Evolutionary conservation across 2,888 invertebrate species (phyloP), one percentile per base, ranked within the genome.

Genomic region (Oscheius sp.): DNA sequence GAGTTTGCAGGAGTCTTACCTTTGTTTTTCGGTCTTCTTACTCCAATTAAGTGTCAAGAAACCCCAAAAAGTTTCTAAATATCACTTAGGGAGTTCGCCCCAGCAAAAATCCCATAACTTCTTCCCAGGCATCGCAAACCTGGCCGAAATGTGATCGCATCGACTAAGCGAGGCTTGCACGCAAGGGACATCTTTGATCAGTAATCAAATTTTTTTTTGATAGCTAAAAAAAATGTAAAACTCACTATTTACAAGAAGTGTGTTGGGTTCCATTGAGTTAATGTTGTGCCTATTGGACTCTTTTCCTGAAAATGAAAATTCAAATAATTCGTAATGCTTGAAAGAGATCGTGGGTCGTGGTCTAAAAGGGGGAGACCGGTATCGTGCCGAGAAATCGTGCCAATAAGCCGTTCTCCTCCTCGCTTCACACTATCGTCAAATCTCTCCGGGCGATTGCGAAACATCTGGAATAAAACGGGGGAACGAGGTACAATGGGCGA

Each of bases 241-340:
- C 77, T 76, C 51, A 84, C 84, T 79, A 37, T 82, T 75, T 37
- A 83, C 82, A 57, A 84, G 66, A 58, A 84, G 75, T 37, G 76
- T 79, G 59, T 84, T 84, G 32, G 82, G 75, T 74, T 83, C 83
- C 84, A 84, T 84, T 55, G 55, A 42, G 42, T 42, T 42, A 7
- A 7, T 42, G 42, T 42, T 47, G n/a, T 48, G 70, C 37, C 53
- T 29, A 42, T 42, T 42, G 42, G 42, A 13, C 62, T 51, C 51
- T 53, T n/a, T 21, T 37, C 60, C 50, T 59, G 42, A 73, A 42
- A 53, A 35, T 1, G 7, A 53, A 33, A 48, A 42, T 47, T 63
- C 21, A 48, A 63, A 63, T 47, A 37, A 42, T 42, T 9, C 7
- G 2, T 35, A 32, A 13, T 60, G 35, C 11, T 21, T 21, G 29